phyloP scores from a whole-genome alignment of 2,113 vertebrate genomes.

The Azemiops feae region DNA sequence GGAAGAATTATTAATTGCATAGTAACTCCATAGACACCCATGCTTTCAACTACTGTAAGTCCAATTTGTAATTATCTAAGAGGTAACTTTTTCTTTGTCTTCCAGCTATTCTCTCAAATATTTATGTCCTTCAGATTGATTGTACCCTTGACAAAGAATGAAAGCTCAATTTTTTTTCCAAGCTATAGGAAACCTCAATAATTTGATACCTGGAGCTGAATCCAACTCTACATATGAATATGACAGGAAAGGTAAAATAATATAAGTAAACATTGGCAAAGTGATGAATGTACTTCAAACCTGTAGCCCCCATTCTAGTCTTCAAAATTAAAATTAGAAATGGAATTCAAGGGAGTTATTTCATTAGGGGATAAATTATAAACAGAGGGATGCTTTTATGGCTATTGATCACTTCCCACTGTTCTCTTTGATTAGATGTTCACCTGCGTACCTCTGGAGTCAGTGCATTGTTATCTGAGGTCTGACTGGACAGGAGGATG shows the following conservation, averaged over 20 bases:
- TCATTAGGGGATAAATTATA: background rate
- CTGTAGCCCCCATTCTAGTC: background rate
- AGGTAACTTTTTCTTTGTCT: background rate
- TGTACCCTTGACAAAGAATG: background rate
- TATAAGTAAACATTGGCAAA: background rate
- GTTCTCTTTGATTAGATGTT: constrained; percentile 34
- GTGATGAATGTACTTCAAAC: background rate
- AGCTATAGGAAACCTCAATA: background rate
- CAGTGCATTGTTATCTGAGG: constrained; percentile 94
- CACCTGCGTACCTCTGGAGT: constrained; percentile 89
- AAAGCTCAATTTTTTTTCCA: background rate
- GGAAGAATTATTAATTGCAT: background rate
- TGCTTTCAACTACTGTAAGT: background rate
- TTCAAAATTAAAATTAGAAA: background rate
- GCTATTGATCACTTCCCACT: constrained; percentile 15
- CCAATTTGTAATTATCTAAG: background rate
- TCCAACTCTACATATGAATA: background rate
- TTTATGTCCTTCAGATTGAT: background rate
- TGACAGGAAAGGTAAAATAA: background rate
- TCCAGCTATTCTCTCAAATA: background rate
- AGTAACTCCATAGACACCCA: background rate
- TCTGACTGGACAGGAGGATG: constrained; percentile 93
- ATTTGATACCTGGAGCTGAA: background rate
- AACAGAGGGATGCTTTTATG: constrained; percentile 4
- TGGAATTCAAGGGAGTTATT: background rate